Base-by-base conservation (phyloP, 2,888 invertebrate species). In the Podotricha telesiphe region DNA sequence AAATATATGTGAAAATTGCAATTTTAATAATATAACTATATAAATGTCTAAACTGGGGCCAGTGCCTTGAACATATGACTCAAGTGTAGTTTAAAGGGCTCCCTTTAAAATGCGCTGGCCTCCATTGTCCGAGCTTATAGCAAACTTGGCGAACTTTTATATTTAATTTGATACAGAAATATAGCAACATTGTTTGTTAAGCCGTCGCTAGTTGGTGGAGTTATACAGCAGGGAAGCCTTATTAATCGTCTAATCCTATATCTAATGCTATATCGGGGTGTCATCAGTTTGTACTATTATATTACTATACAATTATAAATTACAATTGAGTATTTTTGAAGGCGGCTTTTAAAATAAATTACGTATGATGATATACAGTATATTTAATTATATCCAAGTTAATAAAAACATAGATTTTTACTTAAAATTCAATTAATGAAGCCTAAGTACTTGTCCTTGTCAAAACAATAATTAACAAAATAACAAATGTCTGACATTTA, bases 241-340 rank as follows among this genome's bases (percentile, higher is more conserved):
- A 50, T 42, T 17, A 53, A 13, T 48, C 20, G 19, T 48, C 19
- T 51, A 67, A 62, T 62, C 59, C 61, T 55, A 55, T 55, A 55
- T 34, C 34, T 17, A 62, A 42, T 47, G 7, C 50, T 34, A 40
- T 51, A 62, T 62, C 62, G 48, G 34, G 45, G 51, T 67, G 53
- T 67, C 67, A 50, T 66, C 50, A 62, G 47, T 62, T 53, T 53
- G 53, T 19, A n/a, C 61, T 55, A 67, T 67, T 67, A 47, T 55
- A 67, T 67, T 67, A 47, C 53, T 67, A 62, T 67, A 61, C 47
- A 13, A 55, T 53, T 61, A 58, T 50, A 47, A 17, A 67, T 51
- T 61, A 45, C 51, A 53, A 61, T 61, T 59, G 15, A 40, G 17
- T 51, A 65, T 56, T 65, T 59, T 6, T 28, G 28, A 51, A 59